phyloP scores from a whole-genome alignment of 2,888 invertebrate genomes.

The Epinotia nisella region DNA sequence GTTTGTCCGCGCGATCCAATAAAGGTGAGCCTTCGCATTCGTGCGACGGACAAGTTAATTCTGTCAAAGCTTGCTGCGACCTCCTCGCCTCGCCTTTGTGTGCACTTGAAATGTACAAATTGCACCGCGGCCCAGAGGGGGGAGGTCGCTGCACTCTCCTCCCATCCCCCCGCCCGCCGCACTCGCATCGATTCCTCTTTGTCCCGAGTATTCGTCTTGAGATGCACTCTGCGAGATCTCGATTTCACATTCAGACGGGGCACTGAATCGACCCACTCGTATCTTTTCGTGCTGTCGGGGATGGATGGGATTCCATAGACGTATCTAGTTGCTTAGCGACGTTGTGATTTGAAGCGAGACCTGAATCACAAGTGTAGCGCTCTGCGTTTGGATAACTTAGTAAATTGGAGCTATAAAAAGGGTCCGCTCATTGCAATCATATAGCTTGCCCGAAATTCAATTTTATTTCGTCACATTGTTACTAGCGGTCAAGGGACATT shows the following conservation, averaged over 20 bases:
- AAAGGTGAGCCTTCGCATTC: slow-evolving; percentile 73
- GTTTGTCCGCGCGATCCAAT: slow-evolving; percentile 70
- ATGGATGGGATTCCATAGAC: slow-evolving; percentile 34
- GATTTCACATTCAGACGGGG: slow-evolving; percentile 73
- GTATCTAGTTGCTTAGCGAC: slow-evolving; percentile 46
- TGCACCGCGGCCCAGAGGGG: slow-evolving; percentile 77
- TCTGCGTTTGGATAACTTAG: slow-evolving; percentile 41
- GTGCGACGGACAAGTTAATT: slow-evolving; percentile 82
- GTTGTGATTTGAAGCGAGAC: slow-evolving; percentile 50
- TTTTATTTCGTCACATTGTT: slow-evolving; percentile 11
- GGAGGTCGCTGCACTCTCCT: slow-evolving; percentile 78
- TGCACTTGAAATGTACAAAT: slow-evolving; percentile 85
- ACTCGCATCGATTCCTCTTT: slow-evolving; percentile 83
- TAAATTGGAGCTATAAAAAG: slow-evolving; percentile 45
- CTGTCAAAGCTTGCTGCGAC: slow-evolving; percentile 82
- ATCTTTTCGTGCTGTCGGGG: slow-evolving; percentile 53
- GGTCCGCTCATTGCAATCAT: slow-evolving; percentile 28
- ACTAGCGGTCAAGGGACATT: slow-evolving; percentile 5
- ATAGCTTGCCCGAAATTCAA: not conserved
- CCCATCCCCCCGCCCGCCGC: slow-evolving; percentile 69
- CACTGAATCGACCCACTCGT: slow-evolving; percentile 55
- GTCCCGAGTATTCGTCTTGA: slow-evolving; percentile 81
- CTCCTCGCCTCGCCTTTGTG: slow-evolving; percentile 82
- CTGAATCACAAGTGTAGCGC: slow-evolving; percentile 48
- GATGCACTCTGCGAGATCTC: slow-evolving; percentile 77